Evolutionary conservation across 2,113 vertebrate genomes (phyloP).

Genomic region (Uria lomvia): DNA sequence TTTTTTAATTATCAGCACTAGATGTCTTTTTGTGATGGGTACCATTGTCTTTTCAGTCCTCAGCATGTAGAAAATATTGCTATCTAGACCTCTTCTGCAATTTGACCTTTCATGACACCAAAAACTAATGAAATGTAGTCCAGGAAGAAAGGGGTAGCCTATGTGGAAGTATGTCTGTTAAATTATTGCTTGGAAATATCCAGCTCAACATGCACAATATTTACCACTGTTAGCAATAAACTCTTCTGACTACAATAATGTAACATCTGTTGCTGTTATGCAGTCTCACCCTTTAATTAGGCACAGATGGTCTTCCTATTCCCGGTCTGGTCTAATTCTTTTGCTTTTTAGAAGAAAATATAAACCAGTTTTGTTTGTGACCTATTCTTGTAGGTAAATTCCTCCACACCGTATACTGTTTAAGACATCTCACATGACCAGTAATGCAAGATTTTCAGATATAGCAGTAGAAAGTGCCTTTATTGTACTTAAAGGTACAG

Average conservation of each 20-base stretch:
- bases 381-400: not conserved
- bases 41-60: not conserved
- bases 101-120: not conserved
- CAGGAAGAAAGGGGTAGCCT: not conserved
- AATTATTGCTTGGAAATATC: conserved; percentile 8
- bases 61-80: not conserved
- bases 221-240: conserved; percentile 41
- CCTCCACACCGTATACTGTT: not conserved
- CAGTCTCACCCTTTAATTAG: conserved; percentile 39
- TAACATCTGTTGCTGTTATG: conserved; percentile 48
- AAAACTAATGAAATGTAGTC: not conserved
- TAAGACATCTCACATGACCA: not conserved
- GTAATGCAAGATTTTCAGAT: not conserved
- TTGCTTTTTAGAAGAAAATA: conserved; percentile 11
- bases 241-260: conserved; percentile 7
- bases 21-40: not conserved
- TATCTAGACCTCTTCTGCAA: not conserved
- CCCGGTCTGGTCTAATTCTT: not conserved
- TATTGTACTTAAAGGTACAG: not conserved
- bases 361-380: not conserved
- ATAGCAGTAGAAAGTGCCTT: not conserved
- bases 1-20: not conserved
- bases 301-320: conserved; percentile 32
- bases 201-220: not conserved
- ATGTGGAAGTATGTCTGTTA: not conserved